These are phyloP conservation scores for Podarcis cretensis DNA, from an alignment of 2,113 vertebrate species.

Conservation along the genomic window DNA sequence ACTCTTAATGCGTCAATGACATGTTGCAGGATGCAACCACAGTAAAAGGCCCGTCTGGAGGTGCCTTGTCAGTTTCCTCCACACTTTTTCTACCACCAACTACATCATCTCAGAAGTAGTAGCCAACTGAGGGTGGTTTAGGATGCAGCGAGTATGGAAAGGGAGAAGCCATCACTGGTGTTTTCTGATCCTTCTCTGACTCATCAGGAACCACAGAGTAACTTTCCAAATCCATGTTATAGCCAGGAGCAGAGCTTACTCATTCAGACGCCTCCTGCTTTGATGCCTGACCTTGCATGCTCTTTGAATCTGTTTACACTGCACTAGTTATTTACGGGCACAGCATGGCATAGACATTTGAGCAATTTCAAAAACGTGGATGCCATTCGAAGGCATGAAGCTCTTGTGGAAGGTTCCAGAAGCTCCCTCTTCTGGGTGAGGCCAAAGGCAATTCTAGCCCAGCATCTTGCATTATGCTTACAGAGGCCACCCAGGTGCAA, in stretches of 20 bases:
- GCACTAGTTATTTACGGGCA: background rate
- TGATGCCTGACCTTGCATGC: background rate
- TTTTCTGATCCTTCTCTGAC: constrained; percentile 6
- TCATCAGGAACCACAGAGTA: constrained; percentile 1
- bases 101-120: background rate
- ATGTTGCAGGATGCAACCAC: background rate
- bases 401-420: background rate
- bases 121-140: background rate
- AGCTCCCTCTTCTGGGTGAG: background rate
- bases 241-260: background rate
- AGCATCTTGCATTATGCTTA: too few relatives aligned
- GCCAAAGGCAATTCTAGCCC: too few relatives aligned
- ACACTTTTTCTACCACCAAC: background rate
- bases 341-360: background rate
- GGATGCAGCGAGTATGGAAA: background rate
- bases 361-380: background rate
- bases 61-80: background rate
- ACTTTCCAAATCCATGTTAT: background rate
- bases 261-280: background rate
- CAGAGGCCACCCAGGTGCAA: too few relatives aligned
- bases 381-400: background rate
- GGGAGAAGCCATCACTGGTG: background rate
- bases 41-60: background rate
- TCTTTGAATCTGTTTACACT: background rate
- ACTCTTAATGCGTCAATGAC: too few relatives aligned